Conservation (phyloP, 2,888 invertebrate species). For the Dasypogon diadema region DNA sequence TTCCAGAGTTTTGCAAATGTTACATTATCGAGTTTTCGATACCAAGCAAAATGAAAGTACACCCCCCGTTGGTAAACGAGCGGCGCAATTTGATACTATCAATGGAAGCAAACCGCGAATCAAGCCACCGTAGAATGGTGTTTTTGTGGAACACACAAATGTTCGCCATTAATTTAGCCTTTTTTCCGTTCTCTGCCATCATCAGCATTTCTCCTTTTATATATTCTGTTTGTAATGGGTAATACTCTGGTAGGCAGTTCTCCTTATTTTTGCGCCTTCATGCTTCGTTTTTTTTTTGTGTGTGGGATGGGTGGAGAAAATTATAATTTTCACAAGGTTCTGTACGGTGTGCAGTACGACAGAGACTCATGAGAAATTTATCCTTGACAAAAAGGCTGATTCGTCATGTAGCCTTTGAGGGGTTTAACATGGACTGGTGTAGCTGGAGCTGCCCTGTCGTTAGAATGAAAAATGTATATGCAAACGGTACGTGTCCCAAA, state of each 20-base stretch:
- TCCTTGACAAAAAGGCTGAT: background rate
- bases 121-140: background rate
- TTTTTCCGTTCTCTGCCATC: background rate
- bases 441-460: background rate
- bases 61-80: background rate
- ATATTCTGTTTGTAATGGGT: no score
- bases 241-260: no score
- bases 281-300: no score
- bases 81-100: background rate
- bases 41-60: background rate
- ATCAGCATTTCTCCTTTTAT: no score
- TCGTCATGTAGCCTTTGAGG: background rate
- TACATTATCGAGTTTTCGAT: background rate
- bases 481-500: background rate
- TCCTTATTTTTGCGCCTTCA: no score
- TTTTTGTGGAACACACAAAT: background rate
- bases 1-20: no score
- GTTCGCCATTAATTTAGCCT: constrained; percentile 1
- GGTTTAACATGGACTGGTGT: background rate
- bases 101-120: background rate
- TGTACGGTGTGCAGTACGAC: no score
- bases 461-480: background rate
- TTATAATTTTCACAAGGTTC: no score
- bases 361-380: background rate
- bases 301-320: no score